Percentiles rank a stretch among this genome's conserved stretches.
Conservation (phyloP, 2,888 invertebrate species). For the Temnothorax unifasciatus region DNA sequence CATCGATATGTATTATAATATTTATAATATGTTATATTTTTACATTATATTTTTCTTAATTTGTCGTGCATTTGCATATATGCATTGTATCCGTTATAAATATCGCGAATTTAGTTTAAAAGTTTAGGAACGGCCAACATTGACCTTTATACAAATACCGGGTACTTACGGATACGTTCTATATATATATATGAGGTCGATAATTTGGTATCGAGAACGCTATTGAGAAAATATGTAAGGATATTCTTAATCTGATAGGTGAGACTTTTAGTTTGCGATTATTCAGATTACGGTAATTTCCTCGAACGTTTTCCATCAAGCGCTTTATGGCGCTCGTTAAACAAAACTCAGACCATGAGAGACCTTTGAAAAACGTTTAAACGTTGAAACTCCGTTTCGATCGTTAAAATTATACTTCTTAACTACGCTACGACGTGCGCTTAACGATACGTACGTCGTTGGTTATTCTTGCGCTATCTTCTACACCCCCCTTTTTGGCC, state of each 20-base stretch:
- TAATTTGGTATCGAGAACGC: conserved; percentile 52
- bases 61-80: neutral
- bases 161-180: conserved; percentile 43
- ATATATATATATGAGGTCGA: conserved; percentile 51
- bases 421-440: conserved; percentile 25
- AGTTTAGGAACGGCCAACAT: conserved; percentile 13
- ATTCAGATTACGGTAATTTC: neutral
- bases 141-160: conserved; percentile 61
- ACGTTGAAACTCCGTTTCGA: neutral
- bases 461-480: conserved; percentile 49
- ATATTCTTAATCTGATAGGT: conserved; percentile 6
- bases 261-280: neutral
- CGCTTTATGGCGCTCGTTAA: neutral
- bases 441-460: conserved; percentile 9
- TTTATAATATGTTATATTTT: no score
- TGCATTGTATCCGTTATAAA: neutral
- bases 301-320: neutral
- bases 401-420: conserved; percentile 41
- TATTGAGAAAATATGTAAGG: conserved; percentile 7
- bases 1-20: neutral
- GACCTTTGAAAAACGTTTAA: conserved; percentile 18
- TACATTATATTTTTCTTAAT: neutral
- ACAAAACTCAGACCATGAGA: neutral
- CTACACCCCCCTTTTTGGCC: conserved; percentile 44
- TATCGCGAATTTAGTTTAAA: neutral